Base-by-base conservation (phyloP, 2,113 vertebrate genomes). In the Grammomys surdaster region DNA sequence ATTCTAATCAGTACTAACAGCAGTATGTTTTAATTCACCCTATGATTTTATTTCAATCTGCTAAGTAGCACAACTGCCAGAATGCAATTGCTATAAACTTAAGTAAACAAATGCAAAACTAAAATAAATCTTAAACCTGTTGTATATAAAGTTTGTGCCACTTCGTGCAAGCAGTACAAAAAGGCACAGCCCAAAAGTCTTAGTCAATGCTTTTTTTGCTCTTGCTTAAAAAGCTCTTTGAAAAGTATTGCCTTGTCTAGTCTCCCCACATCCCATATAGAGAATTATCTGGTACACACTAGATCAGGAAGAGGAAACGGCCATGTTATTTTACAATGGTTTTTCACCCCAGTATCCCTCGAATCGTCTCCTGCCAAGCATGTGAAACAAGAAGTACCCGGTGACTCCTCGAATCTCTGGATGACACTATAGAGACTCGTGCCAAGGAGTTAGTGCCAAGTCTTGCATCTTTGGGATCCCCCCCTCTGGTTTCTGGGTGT, bases 371-470 rank as follows among this genome's bases (percentile, higher is more conserved):
- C 98, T 99, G 99, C 98, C 99, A 99, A 99, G 98, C 98, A 95
- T 96, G 97, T 90, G 98, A 98, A 98, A 98, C 98, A 98, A 99
- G 98, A 97, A 98, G 98, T 98, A 98, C 98, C 98, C 97, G 98
- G 99, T 98, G 98, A 99, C 98, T 98, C 98, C 99, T 98, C 98
- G 98, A 98, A 99, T 99, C 99, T 99, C 99, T 99, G 99, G 99
- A 99, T 99, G 99, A 99, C 99, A 99, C 98, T 98, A 97, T 98
- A 98, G 98, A 98, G 97, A 46, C 96, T 40, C 94, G 98, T 99
- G 99, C 99, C 99, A 99, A 99, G 98, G 98, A 98, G 97, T 63
- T 77, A 98, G 97, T 99, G 99, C 99, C 99, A 99, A 99, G 98
- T 98, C 98, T 98, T 94, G 98, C 98, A 99, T 98, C 98, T 98